Evolutionary conservation across 2,797 vertebrate species (phyloP).

Genomic region (Spea hammondii): DNA sequence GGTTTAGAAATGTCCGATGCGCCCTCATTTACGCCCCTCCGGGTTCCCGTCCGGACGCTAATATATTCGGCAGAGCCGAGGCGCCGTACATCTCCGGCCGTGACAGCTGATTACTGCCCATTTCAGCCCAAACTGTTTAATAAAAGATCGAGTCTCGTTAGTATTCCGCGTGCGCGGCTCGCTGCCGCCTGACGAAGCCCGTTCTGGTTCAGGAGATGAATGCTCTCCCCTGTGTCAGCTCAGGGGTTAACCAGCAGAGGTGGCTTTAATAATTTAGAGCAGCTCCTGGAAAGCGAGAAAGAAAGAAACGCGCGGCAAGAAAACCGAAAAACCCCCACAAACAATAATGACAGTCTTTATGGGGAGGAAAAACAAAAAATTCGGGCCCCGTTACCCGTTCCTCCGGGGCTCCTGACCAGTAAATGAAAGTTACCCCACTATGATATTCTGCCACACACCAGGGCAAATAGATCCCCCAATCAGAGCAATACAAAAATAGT

Average conservation of each 20-base stretch:
- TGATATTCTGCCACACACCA: too few relatives aligned
- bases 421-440: background rate
- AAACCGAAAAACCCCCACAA: conserved; percentile 25
- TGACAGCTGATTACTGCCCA: conserved; percentile 1
- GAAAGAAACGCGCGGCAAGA: conserved; percentile 3
- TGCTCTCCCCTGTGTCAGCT: background rate
- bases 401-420: background rate
- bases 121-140: background rate
- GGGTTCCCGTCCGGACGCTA: too few relatives aligned
- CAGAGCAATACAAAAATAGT: too few relatives aligned
- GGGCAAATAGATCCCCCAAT: too few relatives aligned
- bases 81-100: background rate
- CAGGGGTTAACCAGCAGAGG: conserved; percentile 26
- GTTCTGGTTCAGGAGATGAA: background rate
- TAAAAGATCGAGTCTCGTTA: background rate
- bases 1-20: too few relatives aligned
- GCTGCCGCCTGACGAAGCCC: background rate
- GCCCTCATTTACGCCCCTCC: background rate
- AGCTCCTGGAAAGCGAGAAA: background rate
- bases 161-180: background rate
- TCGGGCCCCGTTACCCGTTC: background rate
- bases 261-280: conserved; percentile 22
- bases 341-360: conserved; percentile 34
- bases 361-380: conserved; percentile 28
- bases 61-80: too few relatives aligned